These are phyloP conservation scores for Gymnocheta viridis DNA, from an alignment of 2,888 invertebrate genomes.

Conservation along the genomic window DNA sequence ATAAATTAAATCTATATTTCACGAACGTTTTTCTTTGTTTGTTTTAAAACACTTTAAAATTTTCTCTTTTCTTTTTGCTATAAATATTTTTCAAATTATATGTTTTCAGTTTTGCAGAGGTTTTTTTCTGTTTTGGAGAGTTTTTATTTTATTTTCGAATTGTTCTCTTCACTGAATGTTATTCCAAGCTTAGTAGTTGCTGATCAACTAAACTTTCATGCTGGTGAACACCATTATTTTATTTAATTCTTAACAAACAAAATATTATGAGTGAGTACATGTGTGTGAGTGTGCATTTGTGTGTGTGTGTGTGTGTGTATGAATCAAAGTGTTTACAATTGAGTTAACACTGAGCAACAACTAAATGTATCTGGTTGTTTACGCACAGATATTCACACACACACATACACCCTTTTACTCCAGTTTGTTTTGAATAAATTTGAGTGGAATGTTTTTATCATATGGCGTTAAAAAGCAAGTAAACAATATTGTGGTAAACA, in stretches of 20 bases:
- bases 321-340: conserved; percentile 6
- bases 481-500: conserved; percentile 20
- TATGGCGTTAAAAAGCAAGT: conserved; percentile 13
- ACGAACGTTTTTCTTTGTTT: conserved; percentile 6
- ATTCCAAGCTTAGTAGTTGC: conserved; percentile 53
- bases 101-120: conserved; percentile 47
- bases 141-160: neutral
- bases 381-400: conserved; percentile 7
- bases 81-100: conserved; percentile 30
- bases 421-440: conserved; percentile 25
- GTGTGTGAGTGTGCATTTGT: too few relatives aligned
- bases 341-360: conserved; percentile 28
- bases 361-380: conserved; percentile 1
- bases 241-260: conserved; percentile 50
- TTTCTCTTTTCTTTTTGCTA: conserved; percentile 50
- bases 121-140: neutral
- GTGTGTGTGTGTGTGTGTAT: neutral
- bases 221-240: conserved; percentile 49
- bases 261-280: neutral
- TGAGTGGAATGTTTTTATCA: conserved; percentile 8
- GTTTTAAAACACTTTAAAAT: conserved; percentile 45
- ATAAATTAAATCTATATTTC: conserved; percentile 31
- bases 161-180: conserved; percentile 10
- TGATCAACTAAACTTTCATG: conserved; percentile 56
- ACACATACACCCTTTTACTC: neutral